Evolutionary conservation across 2,888 invertebrate genomes (phyloP), one percentile per base, ranked within the genome.

Genomic region (Chrysolina oricalcia): DNA sequence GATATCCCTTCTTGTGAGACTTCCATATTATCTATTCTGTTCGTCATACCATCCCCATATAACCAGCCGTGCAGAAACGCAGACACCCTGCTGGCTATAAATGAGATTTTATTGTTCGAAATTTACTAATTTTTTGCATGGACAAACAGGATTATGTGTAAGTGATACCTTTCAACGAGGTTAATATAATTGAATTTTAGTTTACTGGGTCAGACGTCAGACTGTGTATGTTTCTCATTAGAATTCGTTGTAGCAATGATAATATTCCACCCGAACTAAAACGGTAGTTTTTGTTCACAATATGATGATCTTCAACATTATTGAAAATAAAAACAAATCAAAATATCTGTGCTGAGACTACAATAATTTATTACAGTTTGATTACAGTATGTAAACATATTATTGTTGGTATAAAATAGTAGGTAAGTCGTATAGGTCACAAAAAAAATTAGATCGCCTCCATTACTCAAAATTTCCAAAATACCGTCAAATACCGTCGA

Each of bases 71-170:
- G 19, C 64, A 35, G 19, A 64, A 63, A 46, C 21, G 48, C 46
- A 27, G 65, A 65, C 43, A 46, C 11, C 71, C 71, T 41, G 35
- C 67, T 59, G 53, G 19, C 40, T 64, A 41, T 65, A 35, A 71
- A 71, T 71, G 62, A 70, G 50, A 53, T 21, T 64, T 40, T 23
- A 71, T 53, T 65, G 41, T 71, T 48, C 53, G 35, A 53, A 23
- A 40, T 48, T 65, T 65, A 63, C 71, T 65, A 71, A 71, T 71
- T 71, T 71, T 40, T 65, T 65, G 71, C 71, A 65, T 71, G 65
- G 65, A 43, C 71, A 65, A 48, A 71, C 71, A 48, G 19, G 65
- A 71, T 65, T 56, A 71, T 35, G 11, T 67, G 67, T 67, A 67
- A 40, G 48, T 50, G 67, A 67, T 67, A 67, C 50, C 67, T 67